phyloP scores from a whole-genome alignment of 2,797 vertebrate species.

The Myotis planiceps region DNA sequence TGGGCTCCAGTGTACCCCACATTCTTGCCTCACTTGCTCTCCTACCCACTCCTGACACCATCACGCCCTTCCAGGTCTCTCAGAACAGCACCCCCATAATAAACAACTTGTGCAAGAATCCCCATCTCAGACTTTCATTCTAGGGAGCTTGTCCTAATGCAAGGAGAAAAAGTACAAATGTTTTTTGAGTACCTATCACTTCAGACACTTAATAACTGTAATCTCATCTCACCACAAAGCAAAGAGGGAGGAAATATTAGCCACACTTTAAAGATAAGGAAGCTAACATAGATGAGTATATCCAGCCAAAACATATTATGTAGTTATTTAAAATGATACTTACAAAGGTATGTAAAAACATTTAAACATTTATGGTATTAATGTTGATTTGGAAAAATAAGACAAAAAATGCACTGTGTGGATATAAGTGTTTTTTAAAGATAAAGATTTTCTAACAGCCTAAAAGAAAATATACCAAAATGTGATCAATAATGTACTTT shows the following conservation, averaged over 20 bases:
- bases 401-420: not conserved
- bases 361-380: not conserved
- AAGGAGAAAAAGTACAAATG: not conserved
- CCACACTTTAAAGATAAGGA: constrained; percentile 4
- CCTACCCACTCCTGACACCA: not conserved
- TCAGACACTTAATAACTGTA: not conserved
- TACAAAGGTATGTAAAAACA: not conserved
- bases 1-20: not conserved
- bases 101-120: not conserved
- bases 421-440: not conserved
- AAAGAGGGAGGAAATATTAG: not conserved
- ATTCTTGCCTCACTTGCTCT: not conserved
- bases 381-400: constrained; percentile 23
- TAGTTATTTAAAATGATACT: not conserved
- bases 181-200: not conserved
- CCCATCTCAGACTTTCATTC: not conserved
- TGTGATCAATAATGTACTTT: not conserved
- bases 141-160: not conserved
- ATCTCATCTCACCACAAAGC: not conserved
- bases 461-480: not conserved
- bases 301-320: not conserved
- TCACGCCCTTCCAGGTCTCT: not conserved
- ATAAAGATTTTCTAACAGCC: not conserved
- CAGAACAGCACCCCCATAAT: not conserved
- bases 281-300: not conserved